These are phyloP conservation scores for Conchocele bisecta DNA, from an alignment of 2,888 invertebrate species.

Conservation along the genomic window DNA sequence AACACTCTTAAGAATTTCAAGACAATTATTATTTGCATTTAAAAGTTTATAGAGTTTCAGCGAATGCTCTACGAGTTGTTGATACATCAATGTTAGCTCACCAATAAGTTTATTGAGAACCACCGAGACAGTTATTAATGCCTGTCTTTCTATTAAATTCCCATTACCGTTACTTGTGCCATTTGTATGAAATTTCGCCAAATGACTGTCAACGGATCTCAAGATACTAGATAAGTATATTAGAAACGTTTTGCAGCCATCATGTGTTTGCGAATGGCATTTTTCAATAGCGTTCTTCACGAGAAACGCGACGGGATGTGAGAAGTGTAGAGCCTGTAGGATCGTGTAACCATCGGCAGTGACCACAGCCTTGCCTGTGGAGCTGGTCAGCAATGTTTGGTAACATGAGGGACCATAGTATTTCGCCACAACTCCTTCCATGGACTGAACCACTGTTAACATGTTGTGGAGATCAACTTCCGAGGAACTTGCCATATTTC, in stretches of 20 bases:
- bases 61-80: neutral
- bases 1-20: conserved; percentile 22
- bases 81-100: conserved; percentile 14
- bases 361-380: conserved; percentile 64
- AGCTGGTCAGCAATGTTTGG: conserved; percentile 64
- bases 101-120: conserved; percentile 2
- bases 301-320: conserved; percentile 69
- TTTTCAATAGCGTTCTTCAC: conserved; percentile 54
- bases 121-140: conserved; percentile 7
- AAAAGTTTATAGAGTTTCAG: neutral
- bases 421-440: conserved; percentile 53
- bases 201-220: conserved; percentile 1
- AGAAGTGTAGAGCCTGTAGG: conserved; percentile 61
- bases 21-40: neutral
- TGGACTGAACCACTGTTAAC: conserved; percentile 3
- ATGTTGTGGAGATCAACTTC: too few species aligned
- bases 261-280: conserved; percentile 47
- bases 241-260: conserved; percentile 66
- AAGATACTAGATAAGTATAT: conserved; percentile 54
- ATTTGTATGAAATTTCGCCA: too few species aligned
- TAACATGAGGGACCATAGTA: conserved; percentile 70
- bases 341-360: conserved; percentile 66
- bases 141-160: neutral
- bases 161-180: conserved; percentile 8
- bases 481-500: too few species aligned